Base-by-base conservation (phyloP, 1,140 invertebrate species). In the Heliconius himera region DNA sequence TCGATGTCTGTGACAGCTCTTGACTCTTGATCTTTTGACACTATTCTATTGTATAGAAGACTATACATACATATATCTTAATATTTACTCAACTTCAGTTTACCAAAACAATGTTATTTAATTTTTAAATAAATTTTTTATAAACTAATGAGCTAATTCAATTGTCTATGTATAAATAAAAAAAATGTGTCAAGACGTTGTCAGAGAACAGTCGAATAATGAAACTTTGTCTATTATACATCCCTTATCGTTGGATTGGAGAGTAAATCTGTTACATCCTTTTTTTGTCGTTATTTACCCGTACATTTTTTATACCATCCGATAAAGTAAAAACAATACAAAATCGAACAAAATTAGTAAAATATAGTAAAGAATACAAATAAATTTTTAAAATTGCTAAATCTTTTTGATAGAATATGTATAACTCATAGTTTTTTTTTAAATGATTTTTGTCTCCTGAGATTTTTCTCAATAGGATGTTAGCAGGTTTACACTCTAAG, bases 161-260 rank as follows among this genome's bases (percentile, higher is more conserved):
- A 66, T 26, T 66, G 0, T 13, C 26, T 66, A 8, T 66, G 4
- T 66, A 26, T 3, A 66, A 5, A 22, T 56, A 26, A 66, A 26
- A 26, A n/a, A 29, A 22, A 56, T 2, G 6, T 26, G 26, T 66
- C 60, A 66, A 66, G 22, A 26, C 13, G 11, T n/a, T 66, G 60
- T 66, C 60, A 66, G 9, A 66, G 60, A 13, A 66, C 60, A 16
- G n/a, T 29, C 26, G 60, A 66, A 66, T 66, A 5, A n/a, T 5
- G 75, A 71, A 76, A 81, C 74, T 60, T 73, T 75, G 79, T 82
- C 78, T 49, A 82, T 83, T 83, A 82, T 85, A 87, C 76, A 76
- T 92, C 91, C 92, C 85, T 89, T 88, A 88, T 51, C 41, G 41
- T 46, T 13, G 13, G 41, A 13, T 46, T 46, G 13, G 41, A 46